Evolutionary conservation across 64 coral and sea anemone genomes (phyloP).

Genomic region (Dendrophyllia cribrosa): DNA sequence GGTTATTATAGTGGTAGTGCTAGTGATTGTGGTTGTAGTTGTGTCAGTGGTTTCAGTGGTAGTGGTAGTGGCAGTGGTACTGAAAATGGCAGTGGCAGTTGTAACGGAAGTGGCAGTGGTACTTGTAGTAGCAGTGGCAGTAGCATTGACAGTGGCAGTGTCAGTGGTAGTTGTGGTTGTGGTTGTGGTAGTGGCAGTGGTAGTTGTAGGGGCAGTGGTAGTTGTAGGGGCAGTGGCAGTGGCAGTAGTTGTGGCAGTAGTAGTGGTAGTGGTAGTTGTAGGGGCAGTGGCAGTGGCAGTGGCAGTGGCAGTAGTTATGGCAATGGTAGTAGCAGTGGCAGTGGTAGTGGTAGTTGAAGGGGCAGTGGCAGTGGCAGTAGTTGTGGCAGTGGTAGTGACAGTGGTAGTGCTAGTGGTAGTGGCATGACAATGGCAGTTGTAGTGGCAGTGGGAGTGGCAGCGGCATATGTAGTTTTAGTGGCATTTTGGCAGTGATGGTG

Average conservation of each 20-base stretch:
- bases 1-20: no score
- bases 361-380: no score
- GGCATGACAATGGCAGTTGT: neutral
- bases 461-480: neutral
- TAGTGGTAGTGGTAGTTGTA: slow-evolving; percentile 12
- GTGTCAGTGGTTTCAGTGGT: neutral
- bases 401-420: no score
- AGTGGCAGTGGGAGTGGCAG: neutral
- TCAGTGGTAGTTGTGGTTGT: neutral
- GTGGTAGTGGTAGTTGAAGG: neutral
- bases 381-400: no score
- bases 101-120: neutral
- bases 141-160: slow-evolving; percentile 8
- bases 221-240: neutral
- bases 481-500: neutral
- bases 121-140: slow-evolving; percentile 9
- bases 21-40: no score
- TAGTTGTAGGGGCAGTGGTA: slow-evolving; percentile 1
- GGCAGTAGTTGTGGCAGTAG: neutral
- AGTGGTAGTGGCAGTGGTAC: neutral
- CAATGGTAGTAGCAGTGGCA: neutral
- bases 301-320: neutral
- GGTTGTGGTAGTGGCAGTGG: neutral
- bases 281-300: slow-evolving; percentile 9
- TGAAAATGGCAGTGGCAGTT: neutral